Evolutionary conservation across 2,888 invertebrate species (phyloP).

Genomic region (Volucella inanis): DNA sequence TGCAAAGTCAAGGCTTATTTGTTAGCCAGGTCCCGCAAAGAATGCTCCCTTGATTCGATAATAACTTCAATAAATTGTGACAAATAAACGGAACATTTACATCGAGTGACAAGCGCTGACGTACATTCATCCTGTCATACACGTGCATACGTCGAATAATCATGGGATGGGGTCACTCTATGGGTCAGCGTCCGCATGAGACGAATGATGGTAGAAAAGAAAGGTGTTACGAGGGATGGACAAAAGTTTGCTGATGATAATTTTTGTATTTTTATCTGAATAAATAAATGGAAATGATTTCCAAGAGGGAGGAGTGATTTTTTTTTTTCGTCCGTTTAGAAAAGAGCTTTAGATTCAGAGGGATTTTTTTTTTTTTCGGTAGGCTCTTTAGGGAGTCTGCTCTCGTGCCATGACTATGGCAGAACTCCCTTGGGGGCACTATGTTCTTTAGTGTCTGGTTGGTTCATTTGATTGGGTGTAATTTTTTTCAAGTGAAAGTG

Average conservation of each 20-base stretch:
- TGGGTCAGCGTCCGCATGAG: not conserved
- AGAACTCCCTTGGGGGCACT: constrained; percentile 40
- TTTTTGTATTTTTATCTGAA: constrained; percentile 71
- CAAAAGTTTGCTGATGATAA: constrained; percentile 60
- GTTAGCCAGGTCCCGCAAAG: constrained; percentile 43
- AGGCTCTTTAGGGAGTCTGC: not conserved
- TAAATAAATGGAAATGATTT: constrained; percentile 63
- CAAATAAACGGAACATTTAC: constrained; percentile 70
- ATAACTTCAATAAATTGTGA: constrained; percentile 73
- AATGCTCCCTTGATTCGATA: constrained; percentile 65
- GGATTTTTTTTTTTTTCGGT: constrained; percentile 8
- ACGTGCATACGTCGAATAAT: constrained; percentile 31
- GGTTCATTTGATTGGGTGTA: constrained; percentile 64
- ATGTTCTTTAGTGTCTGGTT: constrained; percentile 61
- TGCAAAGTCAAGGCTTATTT: constrained; percentile 33
- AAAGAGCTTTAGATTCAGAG: not conserved
- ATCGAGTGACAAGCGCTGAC: constrained; percentile 70
- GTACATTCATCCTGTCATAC: constrained; percentile 51
- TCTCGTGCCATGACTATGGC: constrained; percentile 8
- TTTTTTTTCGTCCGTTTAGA: constrained; percentile 10
- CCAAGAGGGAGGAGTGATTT: constrained; percentile 26
- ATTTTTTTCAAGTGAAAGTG: constrained; percentile 34
- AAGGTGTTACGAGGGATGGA: constrained; percentile 37
- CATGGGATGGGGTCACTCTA: constrained; percentile 20
- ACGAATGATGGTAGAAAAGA: not conserved